phyloP scores from a whole-genome alignment of 2,888 invertebrate genomes.

The Ennomos erosarius region DNA sequence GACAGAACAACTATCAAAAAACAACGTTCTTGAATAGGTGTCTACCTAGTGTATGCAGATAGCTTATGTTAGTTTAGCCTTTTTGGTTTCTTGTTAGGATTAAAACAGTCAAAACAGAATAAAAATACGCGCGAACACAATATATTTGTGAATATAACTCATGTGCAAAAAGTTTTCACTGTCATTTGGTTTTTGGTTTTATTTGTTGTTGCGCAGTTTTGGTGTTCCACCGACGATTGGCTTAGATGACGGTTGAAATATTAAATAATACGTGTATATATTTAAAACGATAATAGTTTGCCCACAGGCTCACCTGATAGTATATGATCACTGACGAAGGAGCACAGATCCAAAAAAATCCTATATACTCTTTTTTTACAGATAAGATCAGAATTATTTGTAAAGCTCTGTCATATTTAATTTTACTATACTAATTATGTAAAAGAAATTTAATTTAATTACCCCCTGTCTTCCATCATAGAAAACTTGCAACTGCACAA shows the following conservation, averaged over 20 bases:
- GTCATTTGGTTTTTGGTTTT: neutral
- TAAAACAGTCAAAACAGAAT: constrained; percentile 2
- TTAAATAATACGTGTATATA: no score
- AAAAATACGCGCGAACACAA: neutral
- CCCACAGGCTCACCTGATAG: no score
- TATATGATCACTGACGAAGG: no score
- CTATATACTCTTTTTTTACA: no score
- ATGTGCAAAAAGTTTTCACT: neutral
- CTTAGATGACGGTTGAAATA: no score
- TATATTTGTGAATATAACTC: constrained; percentile 4
- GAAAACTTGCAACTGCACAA: constrained; percentile 26
- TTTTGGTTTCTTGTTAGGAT: constrained; percentile 6
- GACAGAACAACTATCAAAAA: neutral
- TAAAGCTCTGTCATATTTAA: neutral
- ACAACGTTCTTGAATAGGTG: constrained; percentile 2
- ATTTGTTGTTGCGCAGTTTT: no score
- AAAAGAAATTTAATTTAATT: constrained; percentile 1
- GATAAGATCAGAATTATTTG: no score
- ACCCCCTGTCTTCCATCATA: constrained; percentile 20
- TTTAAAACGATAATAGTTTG: no score
- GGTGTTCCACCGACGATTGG: no score
- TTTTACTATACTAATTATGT: neutral
- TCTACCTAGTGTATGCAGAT: neutral
- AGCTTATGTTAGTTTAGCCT: neutral
- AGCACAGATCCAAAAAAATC: no score